Percentiles rank a stretch among this genome's conserved stretches.
Evolutionary conservation across 2,797 vertebrate species (phyloP).

Genomic region (Anomalospiza imberbis): DNA sequence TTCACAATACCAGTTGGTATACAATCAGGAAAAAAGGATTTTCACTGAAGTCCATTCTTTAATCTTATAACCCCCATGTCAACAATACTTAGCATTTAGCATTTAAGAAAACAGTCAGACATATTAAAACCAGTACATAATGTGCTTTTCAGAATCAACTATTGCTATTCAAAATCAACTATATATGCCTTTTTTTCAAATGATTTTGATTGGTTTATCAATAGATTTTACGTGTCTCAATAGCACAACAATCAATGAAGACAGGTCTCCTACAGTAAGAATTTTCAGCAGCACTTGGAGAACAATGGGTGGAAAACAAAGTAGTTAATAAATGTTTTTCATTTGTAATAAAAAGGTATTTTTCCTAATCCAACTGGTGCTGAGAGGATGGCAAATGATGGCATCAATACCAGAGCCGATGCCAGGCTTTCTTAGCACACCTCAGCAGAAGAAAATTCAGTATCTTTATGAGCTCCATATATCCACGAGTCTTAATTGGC

Average conservation of each 20-base stretch:
- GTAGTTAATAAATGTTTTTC: neutral
- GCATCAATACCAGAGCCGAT: neutral
- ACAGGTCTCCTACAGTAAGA: neutral
- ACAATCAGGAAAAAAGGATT: neutral
- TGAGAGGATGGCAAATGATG: neutral
- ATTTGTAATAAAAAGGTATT: neutral
- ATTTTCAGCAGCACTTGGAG: neutral
- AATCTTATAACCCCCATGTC: neutral
- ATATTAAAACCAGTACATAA: neutral
- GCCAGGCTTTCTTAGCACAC: neutral
- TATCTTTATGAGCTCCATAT: neutral
- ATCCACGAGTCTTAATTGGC: neutral
- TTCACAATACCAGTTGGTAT: neutral
- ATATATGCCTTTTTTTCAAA: neutral
- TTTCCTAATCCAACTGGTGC: neutral
- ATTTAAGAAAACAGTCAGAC: neutral
- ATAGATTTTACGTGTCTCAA: neutral
- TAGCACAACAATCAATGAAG: neutral
- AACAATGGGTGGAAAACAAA: neutral
- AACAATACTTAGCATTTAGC: neutral
- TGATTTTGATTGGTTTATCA: neutral
- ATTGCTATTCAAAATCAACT: neutral
- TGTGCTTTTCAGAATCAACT: no score
- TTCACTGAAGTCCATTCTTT: neutral
- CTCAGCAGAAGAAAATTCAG: neutral